Percentiles rank a stretch among this genome's conserved stretches.
Conservation (phyloP, 2,113 vertebrate genomes). For the Nothobranchius kuhntae region DNA sequence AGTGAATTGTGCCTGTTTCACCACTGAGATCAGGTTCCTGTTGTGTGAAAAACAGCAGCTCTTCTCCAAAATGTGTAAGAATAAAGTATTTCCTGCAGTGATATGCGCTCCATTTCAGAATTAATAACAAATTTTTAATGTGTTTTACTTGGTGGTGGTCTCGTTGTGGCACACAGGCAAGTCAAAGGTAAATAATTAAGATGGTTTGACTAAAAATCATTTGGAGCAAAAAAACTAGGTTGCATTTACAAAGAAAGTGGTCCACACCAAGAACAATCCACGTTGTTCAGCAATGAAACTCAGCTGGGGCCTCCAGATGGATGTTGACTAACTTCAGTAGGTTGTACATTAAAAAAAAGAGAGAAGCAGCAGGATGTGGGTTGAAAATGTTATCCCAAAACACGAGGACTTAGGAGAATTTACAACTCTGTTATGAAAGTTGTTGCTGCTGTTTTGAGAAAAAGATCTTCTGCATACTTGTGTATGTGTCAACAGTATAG, state of each 20-base stretch:
- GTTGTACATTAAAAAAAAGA: background rate
- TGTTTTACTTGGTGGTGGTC: background rate
- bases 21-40: slow-evolving; percentile 18
- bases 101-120: slow-evolving; percentile 10
- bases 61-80: slow-evolving; percentile 24
- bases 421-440: background rate
- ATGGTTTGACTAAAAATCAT: background rate
- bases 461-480: background rate
- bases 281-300: too few relatives aligned
- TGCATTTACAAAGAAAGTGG: background rate
- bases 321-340: background rate
- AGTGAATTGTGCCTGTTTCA: slow-evolving; percentile 25
- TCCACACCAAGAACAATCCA: background rate
- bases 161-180: background rate
- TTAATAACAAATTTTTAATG: background rate
- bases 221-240: background rate
- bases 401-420: background rate
- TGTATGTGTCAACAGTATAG: too few relatives aligned
- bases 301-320: background rate
- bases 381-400: background rate
- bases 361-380: background rate
- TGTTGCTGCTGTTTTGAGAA: background rate
- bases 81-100: slow-evolving; percentile 33
- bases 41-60: slow-evolving; percentile 26
- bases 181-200: background rate